Evolutionary conservation across 2,797 vertebrate genomes (phyloP).

Genomic region (Pseudotriccus pelzelni): DNA sequence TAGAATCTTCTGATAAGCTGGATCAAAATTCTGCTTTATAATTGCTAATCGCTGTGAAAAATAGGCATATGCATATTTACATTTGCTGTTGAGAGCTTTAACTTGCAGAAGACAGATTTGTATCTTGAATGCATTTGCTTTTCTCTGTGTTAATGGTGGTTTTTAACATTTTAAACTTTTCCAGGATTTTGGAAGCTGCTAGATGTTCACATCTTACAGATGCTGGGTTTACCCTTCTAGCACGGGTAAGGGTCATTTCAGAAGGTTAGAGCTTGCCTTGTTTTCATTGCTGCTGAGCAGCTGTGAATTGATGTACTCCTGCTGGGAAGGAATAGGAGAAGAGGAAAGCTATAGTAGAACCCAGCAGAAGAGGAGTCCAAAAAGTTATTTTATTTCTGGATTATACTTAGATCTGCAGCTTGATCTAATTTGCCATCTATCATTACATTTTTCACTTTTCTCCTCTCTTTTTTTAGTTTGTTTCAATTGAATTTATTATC

Average conservation of each 20-base stretch:
- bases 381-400: background rate
- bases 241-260: constrained; percentile 80
- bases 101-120: background rate
- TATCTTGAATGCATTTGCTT: background rate
- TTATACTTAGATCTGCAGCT: background rate
- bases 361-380: background rate
- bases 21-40: background rate
- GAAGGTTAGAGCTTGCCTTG: background rate
- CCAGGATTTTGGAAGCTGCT: constrained; percentile 91
- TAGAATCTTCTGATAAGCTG: background rate
- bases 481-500: background rate
- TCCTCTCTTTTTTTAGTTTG: background rate
- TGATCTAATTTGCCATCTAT: background rate
- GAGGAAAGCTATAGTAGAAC: background rate
- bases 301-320: background rate
- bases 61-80: background rate
- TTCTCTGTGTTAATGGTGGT: background rate
- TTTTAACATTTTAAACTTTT: constrained; percentile 25
- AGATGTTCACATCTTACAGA: constrained; percentile 92
- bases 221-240: constrained; percentile 89
- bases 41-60: background rate
- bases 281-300: background rate
- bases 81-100: background rate
- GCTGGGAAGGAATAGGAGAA: background rate
- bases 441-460: background rate